A percentile compares a stretch with the other conserved stretches of the same genome.
phyloP scores from a whole-genome alignment of 1,140 invertebrate genomes.

The Chelonus insularis region DNA sequence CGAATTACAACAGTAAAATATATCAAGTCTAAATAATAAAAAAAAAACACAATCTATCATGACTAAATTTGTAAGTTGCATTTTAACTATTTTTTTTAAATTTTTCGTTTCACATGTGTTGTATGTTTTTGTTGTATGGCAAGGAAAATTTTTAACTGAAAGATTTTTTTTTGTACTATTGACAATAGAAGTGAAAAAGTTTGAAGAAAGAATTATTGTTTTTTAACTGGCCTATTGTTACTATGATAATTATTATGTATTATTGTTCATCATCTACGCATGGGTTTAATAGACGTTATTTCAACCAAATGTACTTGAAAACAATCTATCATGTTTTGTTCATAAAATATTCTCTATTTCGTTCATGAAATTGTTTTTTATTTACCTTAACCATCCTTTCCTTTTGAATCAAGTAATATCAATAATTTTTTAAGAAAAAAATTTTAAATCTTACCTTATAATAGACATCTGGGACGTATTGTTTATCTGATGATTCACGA shows the following conservation, averaged over 20 bases:
- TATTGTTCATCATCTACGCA: slow-evolving; percentile 11
- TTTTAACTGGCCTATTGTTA: background rate
- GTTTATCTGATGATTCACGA: slow-evolving; percentile 87
- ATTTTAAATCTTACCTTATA: slow-evolving; percentile 80
- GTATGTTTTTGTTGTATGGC: background rate
- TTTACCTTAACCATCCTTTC: background rate
- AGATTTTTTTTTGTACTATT: background rate
- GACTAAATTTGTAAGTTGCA: background rate
- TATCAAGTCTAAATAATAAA: background rate
- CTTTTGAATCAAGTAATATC: too few relatives aligned
- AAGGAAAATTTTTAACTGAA: background rate
- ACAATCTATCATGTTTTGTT: slow-evolving; percentile 8
- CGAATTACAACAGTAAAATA: slow-evolving; percentile 16
- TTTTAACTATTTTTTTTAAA: background rate
- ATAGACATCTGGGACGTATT: slow-evolving; percentile 99
- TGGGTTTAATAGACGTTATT: background rate
- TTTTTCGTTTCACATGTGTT: background rate
- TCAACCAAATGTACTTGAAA: slow-evolving; percentile 19
- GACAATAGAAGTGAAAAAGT: background rate
- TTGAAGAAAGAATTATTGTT: background rate
- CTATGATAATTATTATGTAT: background rate
- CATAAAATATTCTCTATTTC: slow-evolving; percentile 14
- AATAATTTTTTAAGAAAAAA: too few relatives aligned
- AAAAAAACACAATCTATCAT: slow-evolving; percentile 11
- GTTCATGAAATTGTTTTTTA: background rate